Base-by-base conservation (phyloP, 1,140 invertebrate genomes). In the Eumeta japonica region DNA sequence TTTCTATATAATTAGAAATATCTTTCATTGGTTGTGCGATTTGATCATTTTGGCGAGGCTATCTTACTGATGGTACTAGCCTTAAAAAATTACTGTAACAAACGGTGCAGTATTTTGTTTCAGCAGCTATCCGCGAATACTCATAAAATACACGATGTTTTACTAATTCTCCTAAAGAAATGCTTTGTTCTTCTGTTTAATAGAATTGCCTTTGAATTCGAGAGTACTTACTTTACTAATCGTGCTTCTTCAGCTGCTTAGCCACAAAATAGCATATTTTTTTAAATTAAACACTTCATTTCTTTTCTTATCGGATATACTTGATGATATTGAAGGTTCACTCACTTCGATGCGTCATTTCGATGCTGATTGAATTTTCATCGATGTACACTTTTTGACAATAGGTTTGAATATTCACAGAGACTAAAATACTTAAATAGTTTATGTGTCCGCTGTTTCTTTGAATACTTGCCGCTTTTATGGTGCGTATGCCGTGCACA, bases 391-490 rank as follows among this genome's bases (percentile, higher is more conserved):
- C 42, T 53, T 53, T 59, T 51, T 43, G 49, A 44, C 56, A n/a
- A n/a, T n/a, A n/a, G 31, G 28, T 30, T 57, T 57, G 53, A 40
- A 62, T 46, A 43, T 55, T 59, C 37, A 59, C 58, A 57, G 54
- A 59, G 45, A 33, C 55, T 53, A 55, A 45, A 48, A 50, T 52
- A 53, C 56, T 56, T 50, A 62, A 59, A 50, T 45, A 57, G 28
- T 62, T 39, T 41, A 56, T 58, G 42, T 54, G 43, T 42, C 52
- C 48, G 40, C 58, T 46, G 52, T 56, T 58, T 47, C 55, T 55
- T 53, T 53, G 48, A 39, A 62, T 54, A 58, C 50, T 60, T 50
- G 52, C 57, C 58, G 48, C 52, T 60, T 48, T 58, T 57, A 60
- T 54, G 52, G 50, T 56, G 53, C 58, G 38, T 44, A 58, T 48